Evolutionary conservation across 1,140 invertebrate genomes (phyloP), one percentile per base, ranked within the genome.

Genomic region (Lysiphlebus fabarum): DNA sequence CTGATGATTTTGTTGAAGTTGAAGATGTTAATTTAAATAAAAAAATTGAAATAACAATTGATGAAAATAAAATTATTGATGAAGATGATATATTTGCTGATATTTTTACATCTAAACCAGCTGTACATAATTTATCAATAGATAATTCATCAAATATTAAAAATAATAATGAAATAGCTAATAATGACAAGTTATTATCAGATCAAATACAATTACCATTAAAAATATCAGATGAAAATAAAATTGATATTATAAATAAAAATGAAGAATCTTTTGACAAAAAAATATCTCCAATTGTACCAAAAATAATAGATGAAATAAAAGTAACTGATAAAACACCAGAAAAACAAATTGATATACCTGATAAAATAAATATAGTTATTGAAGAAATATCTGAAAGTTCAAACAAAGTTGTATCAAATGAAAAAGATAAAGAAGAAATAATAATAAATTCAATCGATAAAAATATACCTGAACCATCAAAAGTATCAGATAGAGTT

Each of bases 1-100:
- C 74, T 67, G 80, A 82, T 62, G 79, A 83, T 67, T 77, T 79
- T 59, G 54, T 78, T 34, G 73, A 72, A 62, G 68, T 78, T 37
- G 56, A 69, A 64, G 73, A 77, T 45, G 62, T 70, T 34, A 62
- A 67, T 5, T 14, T 51, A 1, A 54, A 49, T 11, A 62, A 63
- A 33, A 63, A 55, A 37, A 64, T 78, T 14, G 61, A 76, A 65
- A 74, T 79, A 53, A 65, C 59, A 12, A 63, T 79, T 9, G 71
- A 70, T 54, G 59, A 65, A 0, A 58, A 72, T 56, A 54, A 72
- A 58, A 69, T 71, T 44, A 59, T 74, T 36, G 61, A 61, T n/a
- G 6, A 56, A 10, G 62, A 64, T n/a, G 62, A 64, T 47, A 44
- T 64, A 12, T 64, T 64, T 56, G 62, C 62, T 37, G 62, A 64